phyloP scores from a whole-genome alignment of 2,888 invertebrate genomes.

The Lasioglossum zephyrum region DNA sequence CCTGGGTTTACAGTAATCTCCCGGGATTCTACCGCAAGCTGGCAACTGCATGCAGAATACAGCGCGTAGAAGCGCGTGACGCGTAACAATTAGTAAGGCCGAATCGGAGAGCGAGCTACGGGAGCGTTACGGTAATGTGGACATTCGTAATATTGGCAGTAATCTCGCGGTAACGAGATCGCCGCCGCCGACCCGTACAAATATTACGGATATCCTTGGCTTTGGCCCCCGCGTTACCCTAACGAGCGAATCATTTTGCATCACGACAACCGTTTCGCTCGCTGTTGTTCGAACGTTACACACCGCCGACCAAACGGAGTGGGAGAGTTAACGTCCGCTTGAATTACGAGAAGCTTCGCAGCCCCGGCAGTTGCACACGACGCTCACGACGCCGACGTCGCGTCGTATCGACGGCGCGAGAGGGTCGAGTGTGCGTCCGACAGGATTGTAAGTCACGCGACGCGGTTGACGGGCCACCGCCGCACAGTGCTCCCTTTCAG shows the following conservation, averaged over 20 bases:
- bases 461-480: background rate
- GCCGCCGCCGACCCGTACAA: constrained; percentile 12
- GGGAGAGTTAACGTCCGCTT: constrained; percentile 22
- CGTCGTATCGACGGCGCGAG: constrained; percentile 27
- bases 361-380: background rate
- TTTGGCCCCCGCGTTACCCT: background rate
- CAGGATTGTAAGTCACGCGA: constrained; percentile 18
- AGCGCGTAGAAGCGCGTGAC: constrained; percentile 26
- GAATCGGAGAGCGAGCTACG: constrained; percentile 22
- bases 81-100: constrained; percentile 45
- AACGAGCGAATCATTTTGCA: constrained; percentile 35
- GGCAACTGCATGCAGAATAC: constrained; percentile 14
- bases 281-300: constrained; percentile 37
- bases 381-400: constrained; percentile 16
- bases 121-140: constrained; percentile 18
- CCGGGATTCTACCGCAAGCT: background rate
- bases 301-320: background rate
- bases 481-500: too few species aligned
- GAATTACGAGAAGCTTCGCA: constrained; percentile 6
- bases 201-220: constrained; percentile 52
- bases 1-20: constrained; percentile 33
- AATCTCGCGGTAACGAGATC: constrained; percentile 51
- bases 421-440: background rate
- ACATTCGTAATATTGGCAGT: constrained; percentile 55
- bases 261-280: constrained; percentile 11